A percentile compares a stretch with the other conserved stretches of the same genome.
phyloP scores from a whole-genome alignment of 2,888 invertebrate genomes.

The Diarsia mendica region DNA sequence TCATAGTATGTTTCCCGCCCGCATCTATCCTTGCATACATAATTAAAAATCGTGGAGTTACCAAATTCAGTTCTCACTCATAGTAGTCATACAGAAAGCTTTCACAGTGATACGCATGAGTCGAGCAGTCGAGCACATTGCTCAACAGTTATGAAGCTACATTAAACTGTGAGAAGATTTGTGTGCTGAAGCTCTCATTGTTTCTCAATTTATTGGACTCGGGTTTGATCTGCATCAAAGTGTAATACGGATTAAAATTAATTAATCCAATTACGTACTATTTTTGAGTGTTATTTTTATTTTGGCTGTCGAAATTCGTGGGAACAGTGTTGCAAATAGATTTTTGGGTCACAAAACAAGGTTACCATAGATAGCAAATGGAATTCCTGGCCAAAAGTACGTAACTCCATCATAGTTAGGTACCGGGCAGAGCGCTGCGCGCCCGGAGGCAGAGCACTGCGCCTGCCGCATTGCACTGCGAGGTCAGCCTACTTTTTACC shows the following conservation, averaged over 20 bases:
- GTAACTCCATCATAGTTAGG: constrained; percentile 62
- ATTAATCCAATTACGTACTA: constrained; percentile 50
- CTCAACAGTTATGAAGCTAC: constrained; percentile 68
- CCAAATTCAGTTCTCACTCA: constrained; percentile 38
- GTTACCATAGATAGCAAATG: constrained; percentile 44
- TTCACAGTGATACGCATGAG: constrained; percentile 60
- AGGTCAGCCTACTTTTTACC: constrained; percentile 83
- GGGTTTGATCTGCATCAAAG: constrained; percentile 54
- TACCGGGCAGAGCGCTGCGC: constrained; percentile 42
- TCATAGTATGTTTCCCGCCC: constrained; percentile 68
- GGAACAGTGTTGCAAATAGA: constrained; percentile 54
- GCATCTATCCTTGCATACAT: constrained; percentile 61
- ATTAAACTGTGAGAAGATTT: constrained; percentile 76
- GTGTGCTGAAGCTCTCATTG: constrained; percentile 69
- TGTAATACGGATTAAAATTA: constrained; percentile 36
- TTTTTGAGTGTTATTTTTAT: constrained; percentile 51
- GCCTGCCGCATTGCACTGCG: constrained; percentile 78
- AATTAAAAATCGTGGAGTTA: constrained; percentile 61
- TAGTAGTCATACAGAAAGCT: constrained; percentile 50
- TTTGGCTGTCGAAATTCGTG: constrained; percentile 53
- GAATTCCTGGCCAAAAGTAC: constrained; percentile 63
- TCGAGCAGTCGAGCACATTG: constrained; percentile 59
- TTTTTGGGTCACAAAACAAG: constrained; percentile 52
- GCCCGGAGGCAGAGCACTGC: constrained; percentile 53
- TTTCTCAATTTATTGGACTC: constrained; percentile 67